Evolutionary conservation across 2,888 invertebrate genomes (phyloP), one percentile per base, ranked within the genome.

Genomic region (Himalopsyche tibetana): DNA sequence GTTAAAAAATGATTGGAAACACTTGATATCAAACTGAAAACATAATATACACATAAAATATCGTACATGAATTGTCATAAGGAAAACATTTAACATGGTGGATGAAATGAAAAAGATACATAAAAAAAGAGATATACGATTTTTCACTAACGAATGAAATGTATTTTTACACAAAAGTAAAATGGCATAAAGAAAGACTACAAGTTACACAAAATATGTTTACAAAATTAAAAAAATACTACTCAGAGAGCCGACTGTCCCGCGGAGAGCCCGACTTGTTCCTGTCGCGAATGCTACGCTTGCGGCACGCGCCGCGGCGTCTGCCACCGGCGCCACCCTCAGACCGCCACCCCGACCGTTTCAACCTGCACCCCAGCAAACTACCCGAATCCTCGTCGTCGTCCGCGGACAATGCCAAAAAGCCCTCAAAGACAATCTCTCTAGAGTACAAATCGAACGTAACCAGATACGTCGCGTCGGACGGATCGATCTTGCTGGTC

Each of bases 401-500:
- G n/a, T 28, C 38, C 56, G 85, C 84, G 42, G 83, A 88, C 19
- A 51, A 89, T 87, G 88, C 84, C 89, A 90, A 90, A 90, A 90
- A 91, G 89, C 89, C 91, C 90, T 89, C 91, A 91, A 89, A 90
- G 91, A 89, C 91, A 91, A 89, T 91, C 90, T 88, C 88, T 56
- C 80, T 88, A 89, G 91, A 92, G 90, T 91, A 91, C 90, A 90
- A 91, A 89, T 90, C 91, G 88, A 90, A 91, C 89, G 90, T 94
- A 91, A 94, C 94, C 90, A 93, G 94, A 91, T 94, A 94, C 93
- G 93, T 94, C 89, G 93, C 94, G 90, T 93, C 94, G 89, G 94
- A 94, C 90, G 94, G 94, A 91, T 93, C 94, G 91, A 93, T 94
- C 92, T 93, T 94, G 91, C 94, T 94, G 91, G 94, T 94, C 92